Conservation (phyloP, 2,888 invertebrate genomes). For the Agrotis ipsilon region DNA sequence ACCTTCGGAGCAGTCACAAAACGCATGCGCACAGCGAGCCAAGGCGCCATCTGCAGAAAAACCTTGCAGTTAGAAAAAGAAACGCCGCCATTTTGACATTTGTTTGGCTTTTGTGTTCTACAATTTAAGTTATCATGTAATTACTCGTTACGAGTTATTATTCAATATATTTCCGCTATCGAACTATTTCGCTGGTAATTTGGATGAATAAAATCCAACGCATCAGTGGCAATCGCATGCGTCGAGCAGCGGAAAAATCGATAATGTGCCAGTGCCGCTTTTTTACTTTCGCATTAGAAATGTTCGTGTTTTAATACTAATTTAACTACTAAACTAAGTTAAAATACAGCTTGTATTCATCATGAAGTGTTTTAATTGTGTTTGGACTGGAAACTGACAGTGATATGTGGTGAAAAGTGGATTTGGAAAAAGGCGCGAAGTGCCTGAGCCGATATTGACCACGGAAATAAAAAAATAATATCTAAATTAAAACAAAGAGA, state of each 20-base stretch:
- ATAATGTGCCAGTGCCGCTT: conserved; percentile 87
- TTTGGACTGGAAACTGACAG: conserved; percentile 45
- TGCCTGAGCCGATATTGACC: conserved; percentile 69
- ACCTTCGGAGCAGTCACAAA: conserved; percentile 76
- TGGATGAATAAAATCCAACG: conserved; percentile 67
- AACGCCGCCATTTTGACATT: conserved; percentile 91
- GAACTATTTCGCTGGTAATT: conserved; percentile 67
- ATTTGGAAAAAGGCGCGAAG: conserved; percentile 88
- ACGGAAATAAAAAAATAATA: conserved; percentile 71
- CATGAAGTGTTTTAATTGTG: conserved; percentile 54
- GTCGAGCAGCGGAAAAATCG: conserved; percentile 83
- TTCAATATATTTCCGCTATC: conserved; percentile 71
- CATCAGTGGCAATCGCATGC: conserved; percentile 72
- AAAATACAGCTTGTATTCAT: conserved; percentile 54
- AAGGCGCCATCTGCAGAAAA: conserved; percentile 83
- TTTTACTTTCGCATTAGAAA: conserved; percentile 82
- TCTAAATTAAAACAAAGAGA: conserved; percentile 74
- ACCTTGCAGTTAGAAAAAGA: conserved; percentile 71
- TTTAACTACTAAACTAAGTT: conserved; percentile 43
- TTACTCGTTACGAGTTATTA: conserved; percentile 72
- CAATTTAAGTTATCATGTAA: conserved; percentile 81
- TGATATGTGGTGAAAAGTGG: conserved; percentile 71
- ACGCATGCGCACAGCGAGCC: conserved; percentile 83
- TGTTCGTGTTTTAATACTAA: conserved; percentile 72
- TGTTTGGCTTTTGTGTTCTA: conserved; percentile 90